Evolutionary conservation across 1,140 invertebrate genomes (phyloP).

Genomic region (Eubasilissa regina): DNA sequence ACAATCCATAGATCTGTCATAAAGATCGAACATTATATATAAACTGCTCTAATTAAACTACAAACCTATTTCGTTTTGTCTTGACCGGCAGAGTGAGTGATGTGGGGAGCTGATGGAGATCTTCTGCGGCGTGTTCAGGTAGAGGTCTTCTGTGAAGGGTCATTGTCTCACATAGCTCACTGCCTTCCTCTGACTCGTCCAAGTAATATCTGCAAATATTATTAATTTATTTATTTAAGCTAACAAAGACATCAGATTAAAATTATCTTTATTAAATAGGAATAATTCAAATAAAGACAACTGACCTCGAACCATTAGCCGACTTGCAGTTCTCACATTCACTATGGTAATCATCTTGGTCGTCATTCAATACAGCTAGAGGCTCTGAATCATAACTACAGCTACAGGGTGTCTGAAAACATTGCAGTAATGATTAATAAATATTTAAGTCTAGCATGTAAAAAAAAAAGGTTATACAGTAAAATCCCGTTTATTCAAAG

Average conservation of each 20-base stretch:
- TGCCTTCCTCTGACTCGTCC: constrained; percentile 74
- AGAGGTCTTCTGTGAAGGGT: constrained; percentile 78
- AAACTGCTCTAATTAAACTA: too few relatives aligned
- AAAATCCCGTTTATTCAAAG: too few relatives aligned
- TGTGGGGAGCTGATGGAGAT: constrained; percentile 76
- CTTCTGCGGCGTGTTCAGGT: constrained; percentile 64
- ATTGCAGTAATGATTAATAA: not conserved
- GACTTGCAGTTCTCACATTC: constrained; percentile 89
- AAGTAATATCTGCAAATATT: constrained; percentile 68
- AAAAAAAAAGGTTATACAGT: too few relatives aligned
- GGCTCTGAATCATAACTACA: constrained; percentile 67
- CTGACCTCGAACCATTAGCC: constrained; percentile 75
- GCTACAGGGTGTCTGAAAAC: constrained; percentile 58
- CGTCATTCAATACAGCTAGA: constrained; percentile 65
- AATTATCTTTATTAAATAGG: too few relatives aligned
- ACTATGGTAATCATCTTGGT: constrained; percentile 82
- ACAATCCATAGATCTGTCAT: constrained; percentile 27
- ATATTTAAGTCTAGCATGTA: too few relatives aligned
- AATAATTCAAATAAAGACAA: not conserved
- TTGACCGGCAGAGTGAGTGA: constrained; percentile 80
- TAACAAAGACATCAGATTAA: too few relatives aligned
- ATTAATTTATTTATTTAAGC: too few relatives aligned
- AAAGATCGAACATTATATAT: too few relatives aligned
- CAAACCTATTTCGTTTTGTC: constrained; percentile 72
- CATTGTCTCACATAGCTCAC: constrained; percentile 79